Evolutionary conservation across 2,113 vertebrate species (phyloP).

Genomic region (Antigone vipio): DNA sequence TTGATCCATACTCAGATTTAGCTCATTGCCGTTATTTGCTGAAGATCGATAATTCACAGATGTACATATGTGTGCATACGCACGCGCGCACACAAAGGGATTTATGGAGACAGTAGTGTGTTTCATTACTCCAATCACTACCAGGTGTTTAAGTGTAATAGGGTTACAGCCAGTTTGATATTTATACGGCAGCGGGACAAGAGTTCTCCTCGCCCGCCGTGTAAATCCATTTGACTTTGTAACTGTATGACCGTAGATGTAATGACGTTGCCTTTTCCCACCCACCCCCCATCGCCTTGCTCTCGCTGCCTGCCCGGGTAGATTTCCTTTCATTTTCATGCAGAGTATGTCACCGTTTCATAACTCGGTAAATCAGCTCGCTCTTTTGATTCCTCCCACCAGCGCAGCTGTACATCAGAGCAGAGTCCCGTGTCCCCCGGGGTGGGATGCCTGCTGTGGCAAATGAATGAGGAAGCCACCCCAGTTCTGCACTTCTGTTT

Average conservation of each 20-base stretch:
- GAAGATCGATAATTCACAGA: not conserved
- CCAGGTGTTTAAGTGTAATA: not conserved
- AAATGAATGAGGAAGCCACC: not conserved
- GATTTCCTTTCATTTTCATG: slow-evolving; percentile 37
- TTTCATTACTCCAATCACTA: not conserved
- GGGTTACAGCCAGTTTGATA: not conserved
- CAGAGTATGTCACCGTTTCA: slow-evolving; percentile 28
- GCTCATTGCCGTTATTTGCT: not conserved
- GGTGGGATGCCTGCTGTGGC: not conserved
- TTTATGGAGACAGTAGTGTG: not conserved
- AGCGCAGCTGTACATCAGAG: slow-evolving; percentile 14
- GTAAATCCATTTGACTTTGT: slow-evolving; percentile 1
- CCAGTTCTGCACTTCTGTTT: slow-evolving; percentile 5
- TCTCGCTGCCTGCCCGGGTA: not conserved
- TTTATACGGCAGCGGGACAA: not conserved
- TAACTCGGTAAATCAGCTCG: slow-evolving; percentile 16
- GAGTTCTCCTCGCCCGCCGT: not conserved
- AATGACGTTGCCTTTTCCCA: not conserved
- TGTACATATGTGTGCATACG: rapidly evolving
- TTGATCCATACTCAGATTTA: not conserved
- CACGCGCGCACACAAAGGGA: not conserved
- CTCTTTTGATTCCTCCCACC: slow-evolving; percentile 42
- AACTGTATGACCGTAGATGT: not conserved
- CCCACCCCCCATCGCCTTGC: not conserved
- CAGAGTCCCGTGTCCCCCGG: not conserved